A percentile compares a stretch with the other conserved stretches of the same genome.
Conservation (phyloP, 30 jellyfish, hydroid and myxozoan genomes). For the Hydra vulgaris region DNA sequence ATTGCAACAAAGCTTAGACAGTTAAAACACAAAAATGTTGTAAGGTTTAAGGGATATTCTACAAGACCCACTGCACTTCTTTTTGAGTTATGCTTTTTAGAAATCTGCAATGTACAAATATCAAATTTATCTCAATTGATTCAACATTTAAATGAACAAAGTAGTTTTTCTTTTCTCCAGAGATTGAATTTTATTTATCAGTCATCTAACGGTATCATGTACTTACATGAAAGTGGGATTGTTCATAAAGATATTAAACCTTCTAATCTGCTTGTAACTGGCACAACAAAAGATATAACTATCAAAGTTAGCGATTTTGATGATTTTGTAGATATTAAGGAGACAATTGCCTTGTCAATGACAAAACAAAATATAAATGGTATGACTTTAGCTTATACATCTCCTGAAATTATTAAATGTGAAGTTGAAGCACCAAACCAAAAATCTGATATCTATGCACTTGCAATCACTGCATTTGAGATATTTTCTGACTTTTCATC, state of each 20-base stretch:
- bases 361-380: constrained; percentile 6
- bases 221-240: constrained; percentile 13
- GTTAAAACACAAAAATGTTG: constrained; percentile 13
- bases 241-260: constrained; percentile 25
- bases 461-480: constrained; percentile 21
- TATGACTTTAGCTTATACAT: constrained; percentile 28
- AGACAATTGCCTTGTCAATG: constrained; percentile 12
- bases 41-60: constrained; percentile 20
- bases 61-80: constrained; percentile 22
- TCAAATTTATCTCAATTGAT: constrained; percentile 9
- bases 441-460: constrained; percentile 17
- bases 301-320: constrained; percentile 23
- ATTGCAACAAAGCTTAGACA: constrained; percentile 9
- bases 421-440: constrained; percentile 14
- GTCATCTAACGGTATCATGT: constrained; percentile 14
- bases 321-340: constrained; percentile 11
- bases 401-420: constrained; percentile 19
- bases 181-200: constrained; percentile 16
- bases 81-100: constrained; percentile 22
- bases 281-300: neutral
- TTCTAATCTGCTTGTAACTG: constrained; percentile 24
- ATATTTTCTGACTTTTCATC: constrained; percentile 10
- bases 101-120: constrained; percentile 1
- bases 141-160: neutral
- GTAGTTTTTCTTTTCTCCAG: constrained; percentile 6